Percentiles rank a stretch among this genome's conserved stretches.
Evolutionary conservation across 2,113 vertebrate genomes (phyloP).

Genomic region (Trogon surrucura): DNA sequence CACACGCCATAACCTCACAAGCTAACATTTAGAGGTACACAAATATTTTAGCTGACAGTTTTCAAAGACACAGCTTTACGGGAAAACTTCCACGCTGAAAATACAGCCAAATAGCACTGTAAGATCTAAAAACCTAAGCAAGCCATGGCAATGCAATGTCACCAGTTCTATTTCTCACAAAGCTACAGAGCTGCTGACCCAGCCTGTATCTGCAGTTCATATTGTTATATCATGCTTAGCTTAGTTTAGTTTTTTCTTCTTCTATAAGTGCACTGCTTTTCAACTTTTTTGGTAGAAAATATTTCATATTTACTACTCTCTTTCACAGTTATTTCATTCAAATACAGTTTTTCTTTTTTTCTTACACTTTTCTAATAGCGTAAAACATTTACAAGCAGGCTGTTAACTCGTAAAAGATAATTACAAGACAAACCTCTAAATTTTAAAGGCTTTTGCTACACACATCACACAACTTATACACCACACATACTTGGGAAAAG

Average conservation of each 20-base stretch:
- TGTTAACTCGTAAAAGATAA: neutral
- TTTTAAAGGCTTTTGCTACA: conserved; percentile 35
- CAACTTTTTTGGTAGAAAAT: conserved; percentile 24
- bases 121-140: neutral
- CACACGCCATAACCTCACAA: neutral
- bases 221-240: neutral
- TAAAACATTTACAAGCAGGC: conserved; percentile 23
- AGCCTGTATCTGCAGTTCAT: neutral
- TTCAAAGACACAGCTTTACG: neutral
- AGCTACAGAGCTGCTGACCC: neutral
- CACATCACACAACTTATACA: neutral
- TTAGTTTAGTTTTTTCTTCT: neutral
- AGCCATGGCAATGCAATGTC: neutral
- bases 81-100: neutral
- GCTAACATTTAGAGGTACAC: neutral
- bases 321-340: conserved; percentile 47
- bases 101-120: neutral
- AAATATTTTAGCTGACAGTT: neutral
- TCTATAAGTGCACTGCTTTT: neutral
- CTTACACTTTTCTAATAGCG: neutral
- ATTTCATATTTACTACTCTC: conserved; percentile 14
- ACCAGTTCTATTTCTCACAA: neutral
- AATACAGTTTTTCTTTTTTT: conserved; percentile 37
- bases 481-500: neutral
- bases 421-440: neutral